Evolutionary conservation across 1,140 invertebrate species (phyloP), one percentile per base, ranked within the genome.

Genomic region (Luehdorfia chinensis): DNA sequence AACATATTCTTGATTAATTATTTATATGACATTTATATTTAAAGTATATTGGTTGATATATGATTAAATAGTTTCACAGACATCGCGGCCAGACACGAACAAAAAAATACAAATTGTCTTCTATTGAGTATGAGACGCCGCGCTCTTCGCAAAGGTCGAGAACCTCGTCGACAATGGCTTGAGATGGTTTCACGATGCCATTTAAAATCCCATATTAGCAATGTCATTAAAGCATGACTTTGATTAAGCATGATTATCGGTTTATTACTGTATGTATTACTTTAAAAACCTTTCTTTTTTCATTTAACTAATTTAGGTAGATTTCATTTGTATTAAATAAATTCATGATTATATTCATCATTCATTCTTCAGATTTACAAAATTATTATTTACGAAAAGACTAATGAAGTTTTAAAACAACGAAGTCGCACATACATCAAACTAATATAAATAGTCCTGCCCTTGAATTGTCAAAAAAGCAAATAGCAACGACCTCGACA

Each of bases 401-500:
- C 7, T 21, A 21, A 21, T 21, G 19, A 21, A 3, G 2, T 5
- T 28, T 28, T 4, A 28, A 28, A 9, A 28, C 2, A 28, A 28
- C 25, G 9, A 37, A 9, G 3, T 37, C 33, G 21, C 7, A 16
- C 14, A 30, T 16, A n/a, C 14, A 15, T 28, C 23, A 43, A 53
- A 47, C 36, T 53, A 32, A 53, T 47, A 57, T 60, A 64, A 53
- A 62, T 55, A 45, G 47, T 27, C 28, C 39, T 58, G 75, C 74
- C 77, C 80, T 84, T 81, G 77, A 79, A 76, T 64, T 75, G 49
- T 51, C 57, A 68, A 78, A 76, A 72, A 78, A 78, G 75, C 72
- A 77, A 83, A 77, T 79, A 81, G 56, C 70, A 77, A 72, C 66
- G 77, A 79, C 79, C 79, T 81, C 79, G 75, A 65, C 71, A 79